Base-by-base conservation (phyloP, 2,113 vertebrate genomes). In the Xyliphius kryptos region DNA sequence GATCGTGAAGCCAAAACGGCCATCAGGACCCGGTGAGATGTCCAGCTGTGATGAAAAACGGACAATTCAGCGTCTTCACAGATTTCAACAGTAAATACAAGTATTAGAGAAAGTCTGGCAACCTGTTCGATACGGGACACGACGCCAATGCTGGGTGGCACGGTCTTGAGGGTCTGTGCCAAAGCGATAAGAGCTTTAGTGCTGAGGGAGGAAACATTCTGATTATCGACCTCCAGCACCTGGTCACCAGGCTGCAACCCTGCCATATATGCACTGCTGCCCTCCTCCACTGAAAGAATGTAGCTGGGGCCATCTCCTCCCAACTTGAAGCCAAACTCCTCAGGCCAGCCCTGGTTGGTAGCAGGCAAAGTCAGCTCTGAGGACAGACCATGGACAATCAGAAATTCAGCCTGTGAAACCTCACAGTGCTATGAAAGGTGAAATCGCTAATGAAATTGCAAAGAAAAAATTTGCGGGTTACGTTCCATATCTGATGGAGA, bases 101-200 rank as follows among this genome's bases (percentile, higher is more conserved):
- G 32, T 9, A n/a, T n/a, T n/a, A n/a, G n/a, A n/a, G n/a, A n/a
- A n/a, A 48, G 43, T 1, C 2, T 19, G 40, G 19, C 48, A 32
- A 86, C 87, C 70, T 86, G 88, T 76, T 86, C 86, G 6, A 91
- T 74, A 36, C 92, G 86, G 5, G 92, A 94, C 71, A 95, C 90
- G 65, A 97, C 95, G 0, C 94, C 94, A 0, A 97, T 97, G 81
- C 94, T 98, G 7, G 95, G 93, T 0, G 94, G 95, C 13, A 97
- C 91, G 0, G 86, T 92, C 62, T 81, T 75, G 55, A 95, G 93
- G 50, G 82, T 75, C 75, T 86, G 83, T 17, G 93, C 95, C 74
- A 97, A 76, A 41, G 79, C 80, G 1, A 91, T 76, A 8, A 98
- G 83, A 0, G 84, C 85, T 48, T 91, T 81, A 0, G 79, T 80